Evolutionary conservation across 2,113 vertebrate species (phyloP), one percentile per base, ranked within the genome.

Genomic region (Ammodytes dubius): DNA sequence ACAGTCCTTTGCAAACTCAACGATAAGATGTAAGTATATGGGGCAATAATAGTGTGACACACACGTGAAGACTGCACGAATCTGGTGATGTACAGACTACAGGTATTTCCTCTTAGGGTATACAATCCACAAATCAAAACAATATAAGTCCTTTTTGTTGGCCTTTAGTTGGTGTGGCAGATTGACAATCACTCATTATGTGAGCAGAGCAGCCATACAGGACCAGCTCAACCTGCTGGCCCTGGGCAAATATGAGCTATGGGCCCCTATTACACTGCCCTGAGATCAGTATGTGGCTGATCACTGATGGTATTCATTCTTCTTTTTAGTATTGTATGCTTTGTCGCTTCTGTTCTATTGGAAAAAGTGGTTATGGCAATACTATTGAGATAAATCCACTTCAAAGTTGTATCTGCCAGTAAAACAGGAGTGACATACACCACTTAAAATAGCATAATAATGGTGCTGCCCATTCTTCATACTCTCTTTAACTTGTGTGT

Each of bases 21-120:
- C 0, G 93, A 95, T 7, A 93, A 92, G 53, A 92, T 97, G 97
- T 98, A 89, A 95, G 97, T 82, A 8, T 7, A 9, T 11, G 8
- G 15, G 17, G 3, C 5, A 19, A 35, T 4, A 6, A 27, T 27
- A 27, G 27, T 27, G 5, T n/a, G 43, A 42, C 17, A 35, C 40
- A 65, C 19, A 5, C 2, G 14, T 13, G 0, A 52, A 52, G 46
- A 52, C 17, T 52, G 71, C 19, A 7, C 40, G 66, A 39, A 7
- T 53, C 35, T 6, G 35, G 50, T 39, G 27, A 39, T 19, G 27
- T 15, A 39, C 14, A 4, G 12, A 35, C 19, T 37, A 15, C 11
- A 37, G 12, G 6, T 27, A 27, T 27, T 27, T 27, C 27, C 27
- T 27, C 27, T 27, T 27, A 27, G 27, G 27, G 27, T 27, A 27